Evolutionary conservation across 2,888 invertebrate genomes (phyloP).

Genomic region (Ochropacha duplaris): DNA sequence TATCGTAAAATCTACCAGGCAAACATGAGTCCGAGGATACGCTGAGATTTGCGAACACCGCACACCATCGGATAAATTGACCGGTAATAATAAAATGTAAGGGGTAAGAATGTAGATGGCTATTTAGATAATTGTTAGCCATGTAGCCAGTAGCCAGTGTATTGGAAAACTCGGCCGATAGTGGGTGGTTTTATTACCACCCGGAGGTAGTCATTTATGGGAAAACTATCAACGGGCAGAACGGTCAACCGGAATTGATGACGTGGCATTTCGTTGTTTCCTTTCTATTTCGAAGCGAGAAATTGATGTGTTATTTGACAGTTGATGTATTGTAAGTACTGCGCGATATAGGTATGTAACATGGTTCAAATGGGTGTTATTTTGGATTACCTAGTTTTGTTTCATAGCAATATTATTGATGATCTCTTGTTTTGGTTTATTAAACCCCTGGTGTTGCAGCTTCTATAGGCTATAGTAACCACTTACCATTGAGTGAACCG

Average conservation of each 20-base stretch:
- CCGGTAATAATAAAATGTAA: constrained; percentile 83
- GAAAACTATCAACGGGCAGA: constrained; percentile 72
- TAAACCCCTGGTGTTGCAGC: too few relatives aligned
- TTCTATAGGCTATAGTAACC: too few relatives aligned
- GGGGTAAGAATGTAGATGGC: constrained; percentile 83
- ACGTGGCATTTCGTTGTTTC: constrained; percentile 64
- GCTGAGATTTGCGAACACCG: constrained; percentile 74
- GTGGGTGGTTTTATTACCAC: constrained; percentile 70
- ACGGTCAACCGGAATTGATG: constrained; percentile 61
- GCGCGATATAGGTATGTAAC: neutral
- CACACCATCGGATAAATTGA: constrained; percentile 76
- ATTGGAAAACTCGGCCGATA: constrained; percentile 77
- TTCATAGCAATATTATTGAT: neutral
- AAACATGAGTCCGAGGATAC: constrained; percentile 66
- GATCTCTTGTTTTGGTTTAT: neutral
- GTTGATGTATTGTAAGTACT: constrained; percentile 29
- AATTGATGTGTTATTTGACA: constrained; percentile 43
- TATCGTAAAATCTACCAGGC: constrained; percentile 75
- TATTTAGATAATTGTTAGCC: constrained; percentile 83
- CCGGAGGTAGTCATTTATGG: constrained; percentile 77
- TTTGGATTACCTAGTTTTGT: neutral
- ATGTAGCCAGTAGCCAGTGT: constrained; percentile 65
- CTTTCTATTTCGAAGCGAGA: constrained; percentile 40
- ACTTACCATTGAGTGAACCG: too few relatives aligned
- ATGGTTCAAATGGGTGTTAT: neutral